Evolutionary conservation across 2,888 invertebrate species (phyloP).

Genomic region (Heliothis peltigera): DNA sequence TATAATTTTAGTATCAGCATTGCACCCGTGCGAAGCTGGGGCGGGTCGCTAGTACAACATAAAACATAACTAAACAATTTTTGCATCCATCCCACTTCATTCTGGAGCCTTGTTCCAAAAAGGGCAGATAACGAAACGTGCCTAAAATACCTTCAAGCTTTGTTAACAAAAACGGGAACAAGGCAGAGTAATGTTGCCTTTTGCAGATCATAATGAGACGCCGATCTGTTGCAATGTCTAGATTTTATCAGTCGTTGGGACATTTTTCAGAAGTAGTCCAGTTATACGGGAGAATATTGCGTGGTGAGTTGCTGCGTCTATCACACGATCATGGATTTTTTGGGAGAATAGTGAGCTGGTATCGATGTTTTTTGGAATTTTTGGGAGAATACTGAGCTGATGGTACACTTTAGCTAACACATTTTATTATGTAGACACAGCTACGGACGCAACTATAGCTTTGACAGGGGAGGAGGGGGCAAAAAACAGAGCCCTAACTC

Average conservation of each 20-base stretch:
- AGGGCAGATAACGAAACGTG: conserved; percentile 29
- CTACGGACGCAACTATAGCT: no score
- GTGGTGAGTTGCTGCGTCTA: conserved; percentile 20
- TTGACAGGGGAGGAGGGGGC: no score
- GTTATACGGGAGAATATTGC: conserved; percentile 27
- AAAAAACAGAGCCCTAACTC: no score
- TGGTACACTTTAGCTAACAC: no score
- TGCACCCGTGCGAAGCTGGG: no score
- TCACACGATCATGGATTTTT: background rate
- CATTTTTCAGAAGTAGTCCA: conserved; percentile 39
- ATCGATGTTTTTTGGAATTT: no score
- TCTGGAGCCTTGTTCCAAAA: conserved; percentile 7
- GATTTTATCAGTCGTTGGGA: conserved; percentile 55
- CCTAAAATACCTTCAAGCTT: conserved; percentile 38
- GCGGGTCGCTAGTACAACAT: no score
- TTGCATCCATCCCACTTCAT: conserved; percentile 14
- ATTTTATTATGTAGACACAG: no score
- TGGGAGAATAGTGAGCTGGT: no score
- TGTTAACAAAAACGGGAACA: conserved; percentile 55
- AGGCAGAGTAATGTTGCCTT: conserved; percentile 54
- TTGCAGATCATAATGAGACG: conserved; percentile 59
- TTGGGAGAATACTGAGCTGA: no score
- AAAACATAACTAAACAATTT: background rate
- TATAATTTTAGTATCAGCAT: no score
- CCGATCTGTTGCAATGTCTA: conserved; percentile 41